Base-by-base conservation (phyloP, 2,113 vertebrate species). In the Garra rufa region DNA sequence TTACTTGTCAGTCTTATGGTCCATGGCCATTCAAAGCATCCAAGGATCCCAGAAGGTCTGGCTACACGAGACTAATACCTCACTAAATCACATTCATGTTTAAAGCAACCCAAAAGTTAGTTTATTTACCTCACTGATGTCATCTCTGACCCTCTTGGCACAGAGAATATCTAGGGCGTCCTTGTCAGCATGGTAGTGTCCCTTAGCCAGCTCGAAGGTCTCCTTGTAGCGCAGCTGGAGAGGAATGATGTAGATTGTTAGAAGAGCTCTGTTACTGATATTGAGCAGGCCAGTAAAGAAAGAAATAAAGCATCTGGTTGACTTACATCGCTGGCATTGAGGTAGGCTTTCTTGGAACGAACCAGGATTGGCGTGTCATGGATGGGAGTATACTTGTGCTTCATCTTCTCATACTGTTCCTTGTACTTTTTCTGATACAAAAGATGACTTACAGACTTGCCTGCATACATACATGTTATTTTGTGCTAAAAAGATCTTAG, bases 261-360 rank as follows among this genome's bases (percentile, higher is more conserved):
- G 26, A 41, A 41, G 0, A 19, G 9, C 8, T 3, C 9, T 52
- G 76, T 76, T 6, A 9, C n/a, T 41, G 24, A 67, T 24, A 41
- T n/a, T 11, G 9, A 77, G 46, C 9, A 63, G 48, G 17, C 11
- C 13, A 79, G 24, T 44, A 50, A 14, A 21, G 11, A 11, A 43
- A 34, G 14, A 57, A 24, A 41, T 4, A 57, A 71, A 65, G 17
- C 14, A 77, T 48, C 38, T 30, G 83, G 19, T 17, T 52, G 81
- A 94, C 98, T 88, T 94, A 99, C 98, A 65, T 99, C 97, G n/a
- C 98, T 99, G 90, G 97, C 96, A 17, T 98, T 98, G 87, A 97
- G 92, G 89, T 99, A 99, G 15, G 98, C 94, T 86, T 95, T 97
- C 94, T 99, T 99, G 90, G 97, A 95, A 88, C 96, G 94, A 92